Evolutionary conservation across 2,113 vertebrate genomes (phyloP).

Genomic region (Eurypyga helias): DNA sequence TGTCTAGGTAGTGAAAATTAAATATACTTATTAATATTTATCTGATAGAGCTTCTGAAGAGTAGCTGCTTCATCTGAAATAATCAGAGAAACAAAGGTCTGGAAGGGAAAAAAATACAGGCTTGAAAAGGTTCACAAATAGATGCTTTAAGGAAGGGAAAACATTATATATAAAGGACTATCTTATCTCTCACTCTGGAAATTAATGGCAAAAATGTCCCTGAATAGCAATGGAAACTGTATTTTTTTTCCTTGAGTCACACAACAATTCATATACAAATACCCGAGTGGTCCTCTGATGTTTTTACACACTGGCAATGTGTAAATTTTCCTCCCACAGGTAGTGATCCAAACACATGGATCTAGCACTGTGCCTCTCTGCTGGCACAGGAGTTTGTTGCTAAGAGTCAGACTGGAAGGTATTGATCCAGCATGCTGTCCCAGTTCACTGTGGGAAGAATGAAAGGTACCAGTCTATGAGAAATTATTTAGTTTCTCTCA

Average conservation of each 20-base stretch:
- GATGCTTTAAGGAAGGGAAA: background rate
- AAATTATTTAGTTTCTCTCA: background rate
- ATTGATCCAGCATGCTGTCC: background rate
- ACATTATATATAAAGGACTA: background rate
- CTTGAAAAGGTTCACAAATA: background rate
- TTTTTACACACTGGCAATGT: rapidly evolving
- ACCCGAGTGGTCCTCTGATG: background rate
- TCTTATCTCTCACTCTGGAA: background rate
- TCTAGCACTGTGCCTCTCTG: background rate
- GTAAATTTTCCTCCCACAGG: background rate
- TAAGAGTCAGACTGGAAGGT: background rate
- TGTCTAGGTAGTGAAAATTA: background rate
- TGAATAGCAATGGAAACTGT: background rate
- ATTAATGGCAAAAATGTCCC: background rate
- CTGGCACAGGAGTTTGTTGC: background rate
- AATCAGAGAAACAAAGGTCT: background rate
- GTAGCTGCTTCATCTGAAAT: background rate
- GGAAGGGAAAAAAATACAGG: background rate
- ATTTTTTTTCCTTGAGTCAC: background rate
- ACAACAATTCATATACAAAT: background rate
- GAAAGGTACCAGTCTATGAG: background rate
- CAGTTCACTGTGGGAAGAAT: background rate
- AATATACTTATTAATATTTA: background rate
- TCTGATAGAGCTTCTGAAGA: background rate
- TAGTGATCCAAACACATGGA: background rate